phyloP scores from a whole-genome alignment of 2,888 invertebrate species.

The Plemyria rubiginata region DNA sequence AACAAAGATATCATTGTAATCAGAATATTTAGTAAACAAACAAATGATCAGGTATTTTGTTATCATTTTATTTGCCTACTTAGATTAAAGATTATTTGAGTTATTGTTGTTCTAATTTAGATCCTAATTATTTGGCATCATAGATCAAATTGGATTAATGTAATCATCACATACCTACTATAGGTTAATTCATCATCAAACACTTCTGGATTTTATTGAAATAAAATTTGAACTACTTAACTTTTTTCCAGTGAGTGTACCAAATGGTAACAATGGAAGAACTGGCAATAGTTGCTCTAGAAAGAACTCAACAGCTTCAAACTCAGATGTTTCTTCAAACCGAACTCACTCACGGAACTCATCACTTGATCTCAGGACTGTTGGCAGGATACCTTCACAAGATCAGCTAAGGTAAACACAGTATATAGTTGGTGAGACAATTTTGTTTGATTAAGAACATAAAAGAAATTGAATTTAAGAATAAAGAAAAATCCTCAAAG shows the following conservation, averaged over 20 bases:
- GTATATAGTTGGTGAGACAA: neutral
- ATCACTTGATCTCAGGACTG: conserved; percentile 90
- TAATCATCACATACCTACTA: neutral
- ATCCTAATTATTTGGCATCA: neutral
- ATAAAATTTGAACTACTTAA: neutral
- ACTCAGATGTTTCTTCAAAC: conserved; percentile 65
- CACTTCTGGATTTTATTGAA: neutral
- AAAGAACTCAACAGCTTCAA: conserved; percentile 76
- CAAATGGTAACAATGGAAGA: conserved; percentile 58
- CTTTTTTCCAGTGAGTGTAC: conserved; percentile 60
- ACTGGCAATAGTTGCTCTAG: conserved; percentile 68
- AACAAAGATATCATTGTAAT: conserved; percentile 3
- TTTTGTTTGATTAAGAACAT: neutral
- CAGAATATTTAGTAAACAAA: conserved; percentile 8
- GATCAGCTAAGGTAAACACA: conserved; percentile 73
- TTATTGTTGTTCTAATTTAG: neutral
- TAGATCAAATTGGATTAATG: conserved; percentile 1
- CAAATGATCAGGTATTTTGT: conserved; percentile 6
- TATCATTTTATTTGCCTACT: conserved; percentile 4
- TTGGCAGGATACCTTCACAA: conserved; percentile 80
- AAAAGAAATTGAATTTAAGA: too few relatives aligned
- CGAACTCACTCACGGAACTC: conserved; percentile 91
- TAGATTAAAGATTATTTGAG: neutral
- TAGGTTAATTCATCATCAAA: neutral
- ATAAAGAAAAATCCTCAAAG: too few relatives aligned